Conservation (phyloP, 2,888 invertebrate genomes). For the Plagiodera versicolora region DNA sequence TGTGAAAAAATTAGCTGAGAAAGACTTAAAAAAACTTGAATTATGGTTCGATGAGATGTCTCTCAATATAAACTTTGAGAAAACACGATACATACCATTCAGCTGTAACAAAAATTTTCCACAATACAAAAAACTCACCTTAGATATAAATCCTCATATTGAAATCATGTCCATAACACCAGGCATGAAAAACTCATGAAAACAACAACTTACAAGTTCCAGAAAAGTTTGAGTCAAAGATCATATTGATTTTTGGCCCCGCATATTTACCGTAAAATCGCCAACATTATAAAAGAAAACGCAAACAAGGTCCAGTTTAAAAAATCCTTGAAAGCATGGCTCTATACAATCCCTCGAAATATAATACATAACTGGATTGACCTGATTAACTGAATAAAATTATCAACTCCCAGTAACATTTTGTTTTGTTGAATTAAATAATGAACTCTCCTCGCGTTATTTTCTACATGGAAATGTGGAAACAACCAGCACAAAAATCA, state of each 20-base stretch:
- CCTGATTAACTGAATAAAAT: not conserved
- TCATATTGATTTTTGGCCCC: not conserved
- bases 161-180: not conserved
- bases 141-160: not conserved
- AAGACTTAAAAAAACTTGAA: not conserved
- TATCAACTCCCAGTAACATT: not conserved
- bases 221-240: not conserved
- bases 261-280: not conserved
- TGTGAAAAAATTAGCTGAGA: not conserved
- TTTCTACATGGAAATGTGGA: too few relatives aligned
- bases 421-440: not conserved
- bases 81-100: not conserved
- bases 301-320: not conserved
- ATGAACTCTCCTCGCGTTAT: too few relatives aligned
- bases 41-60: slow-evolving; percentile 3
- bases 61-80: not conserved
- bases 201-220: not conserved
- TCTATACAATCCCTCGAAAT: not conserved
- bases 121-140: not conserved
- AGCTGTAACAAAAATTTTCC: not conserved
- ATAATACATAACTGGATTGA: slow-evolving; percentile 1
- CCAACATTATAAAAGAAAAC: not conserved
- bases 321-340: not conserved
- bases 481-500: too few relatives aligned
- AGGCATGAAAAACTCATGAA: not conserved